Conservation (phyloP, 1,140 invertebrate genomes). For the Aphidius ervi region DNA sequence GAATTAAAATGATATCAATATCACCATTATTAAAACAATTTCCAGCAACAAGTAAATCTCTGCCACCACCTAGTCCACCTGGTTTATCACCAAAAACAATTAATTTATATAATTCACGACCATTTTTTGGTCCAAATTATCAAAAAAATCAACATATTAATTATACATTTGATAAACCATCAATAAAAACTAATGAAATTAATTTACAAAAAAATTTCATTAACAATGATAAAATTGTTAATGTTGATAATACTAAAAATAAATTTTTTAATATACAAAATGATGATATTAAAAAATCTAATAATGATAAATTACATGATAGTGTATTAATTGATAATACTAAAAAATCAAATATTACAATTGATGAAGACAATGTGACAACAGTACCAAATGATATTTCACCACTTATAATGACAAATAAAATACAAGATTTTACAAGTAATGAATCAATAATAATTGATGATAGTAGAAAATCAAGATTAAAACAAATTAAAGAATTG, state of each 20-base stretch:
- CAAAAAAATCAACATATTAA: neutral
- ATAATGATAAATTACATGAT: neutral
- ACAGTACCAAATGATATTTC: neutral
- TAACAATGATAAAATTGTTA: too few species aligned
- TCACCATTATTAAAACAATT: conserved; percentile 49
- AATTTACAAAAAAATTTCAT: too few species aligned
- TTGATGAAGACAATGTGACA: neutral
- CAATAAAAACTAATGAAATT: neutral
- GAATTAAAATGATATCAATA: conserved; percentile 43
- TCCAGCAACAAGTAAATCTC: conserved; percentile 41
- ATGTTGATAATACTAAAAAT: too few species aligned
- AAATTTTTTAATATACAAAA: too few species aligned
- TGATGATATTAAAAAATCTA: neutral
- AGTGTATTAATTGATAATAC: neutral
- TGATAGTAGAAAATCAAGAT: conserved; percentile 55
- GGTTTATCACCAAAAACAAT: conserved; percentile 37
- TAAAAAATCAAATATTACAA: neutral
- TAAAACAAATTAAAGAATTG: conserved; percentile 67
- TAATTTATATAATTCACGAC: conserved; percentile 22
- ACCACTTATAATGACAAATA: neutral
- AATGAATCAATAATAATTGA: conserved; percentile 31
- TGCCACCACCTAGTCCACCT: conserved; percentile 44
- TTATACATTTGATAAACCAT: neutral
- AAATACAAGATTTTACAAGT: conserved; percentile 1
- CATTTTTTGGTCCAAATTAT: conserved; percentile 18